Percentiles rank a stretch among this genome's conserved stretches.
These are phyloP conservation scores for Bergia puertoricense DNA, from an alignment of 92 coral and sea anemone genomes.

Conservation along the genomic window DNA sequence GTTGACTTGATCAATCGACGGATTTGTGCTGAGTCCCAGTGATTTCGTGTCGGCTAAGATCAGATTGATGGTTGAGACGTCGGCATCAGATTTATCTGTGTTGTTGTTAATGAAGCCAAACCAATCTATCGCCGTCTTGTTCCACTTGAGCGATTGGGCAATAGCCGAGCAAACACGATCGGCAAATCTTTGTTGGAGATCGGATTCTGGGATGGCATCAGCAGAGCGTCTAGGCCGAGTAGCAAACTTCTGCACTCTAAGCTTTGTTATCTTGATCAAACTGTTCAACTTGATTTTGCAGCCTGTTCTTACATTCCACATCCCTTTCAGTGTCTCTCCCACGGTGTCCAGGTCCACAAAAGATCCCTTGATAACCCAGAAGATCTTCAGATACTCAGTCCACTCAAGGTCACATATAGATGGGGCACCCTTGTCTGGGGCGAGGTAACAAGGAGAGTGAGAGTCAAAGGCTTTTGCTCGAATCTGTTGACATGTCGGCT, in stretches of 20 bases:
- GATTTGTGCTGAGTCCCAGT: not conserved
- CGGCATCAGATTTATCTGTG: not conserved
- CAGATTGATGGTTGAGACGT: not conserved
- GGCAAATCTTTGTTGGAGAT: constrained; percentile 17
- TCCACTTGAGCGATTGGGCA: not conserved
- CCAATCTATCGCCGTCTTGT: constrained; percentile 2
- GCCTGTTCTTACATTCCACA: not conserved
- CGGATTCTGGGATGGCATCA: constrained; percentile 6
- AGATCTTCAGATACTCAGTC: constrained; percentile 51
- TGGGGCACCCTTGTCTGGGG: constrained; percentile 53
- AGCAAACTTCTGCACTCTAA: constrained; percentile 31
- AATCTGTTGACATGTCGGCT: constrained; percentile 58
- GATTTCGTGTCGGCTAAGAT: constrained; percentile 21
- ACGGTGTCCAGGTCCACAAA: constrained; percentile 49
- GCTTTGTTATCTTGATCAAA: constrained; percentile 10
- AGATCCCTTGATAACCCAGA: constrained; percentile 61
- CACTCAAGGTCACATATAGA: constrained; percentile 67
- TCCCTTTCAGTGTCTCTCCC: constrained; percentile 59
- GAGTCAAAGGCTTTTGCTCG: constrained; percentile 51
- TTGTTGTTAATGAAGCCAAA: not conserved
- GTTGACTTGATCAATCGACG: not conserved
- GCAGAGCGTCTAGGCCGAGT: constrained; percentile 43
- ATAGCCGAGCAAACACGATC: constrained; percentile 15
- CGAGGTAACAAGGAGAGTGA: constrained; percentile 57
- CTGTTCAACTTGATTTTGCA: too few species aligned